These are phyloP conservation scores for Encarsia formosa DNA, from an alignment of 2,888 invertebrate species.

Conservation along the genomic window DNA sequence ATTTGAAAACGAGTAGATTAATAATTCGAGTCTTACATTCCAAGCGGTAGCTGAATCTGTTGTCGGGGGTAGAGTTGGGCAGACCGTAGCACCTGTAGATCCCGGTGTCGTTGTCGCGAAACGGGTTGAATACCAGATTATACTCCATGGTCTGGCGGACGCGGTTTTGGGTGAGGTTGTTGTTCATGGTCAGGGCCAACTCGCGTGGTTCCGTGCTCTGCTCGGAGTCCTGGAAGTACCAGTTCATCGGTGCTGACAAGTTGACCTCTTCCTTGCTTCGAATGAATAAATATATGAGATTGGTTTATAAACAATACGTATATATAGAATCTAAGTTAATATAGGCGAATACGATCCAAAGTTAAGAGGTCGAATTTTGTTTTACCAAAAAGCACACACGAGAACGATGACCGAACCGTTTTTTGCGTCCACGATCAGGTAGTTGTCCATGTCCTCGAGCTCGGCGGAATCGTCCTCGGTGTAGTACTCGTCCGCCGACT, in stretches of 20 bases:
- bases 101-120: constrained; percentile 50
- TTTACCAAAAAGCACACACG: neutral
- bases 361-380: too few relatives aligned
- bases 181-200: constrained; percentile 53
- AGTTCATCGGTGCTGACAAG: constrained; percentile 37
- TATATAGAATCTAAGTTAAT: too few relatives aligned
- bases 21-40: constrained; percentile 53
- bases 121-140: constrained; percentile 51
- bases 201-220: constrained; percentile 43
- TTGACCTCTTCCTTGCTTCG: constrained; percentile 8
- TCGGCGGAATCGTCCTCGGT: too few relatives aligned
- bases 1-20: too few relatives aligned
- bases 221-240: constrained; percentile 53
- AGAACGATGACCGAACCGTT: neutral
- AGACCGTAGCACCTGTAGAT: constrained; percentile 54
- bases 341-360: too few relatives aligned
- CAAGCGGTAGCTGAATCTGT: constrained; percentile 54
- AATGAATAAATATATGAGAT: too few relatives aligned
- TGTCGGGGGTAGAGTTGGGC: constrained; percentile 46
- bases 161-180: constrained; percentile 50
- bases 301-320: too few relatives aligned
- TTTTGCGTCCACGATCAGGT: neutral
- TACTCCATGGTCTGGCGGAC: constrained; percentile 51
- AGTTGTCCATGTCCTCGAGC: too few relatives aligned
- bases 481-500: too few relatives aligned